Evolutionary conservation across 1,140 invertebrate genomes (phyloP).

Genomic region (Drosophila nebulosa): DNA sequence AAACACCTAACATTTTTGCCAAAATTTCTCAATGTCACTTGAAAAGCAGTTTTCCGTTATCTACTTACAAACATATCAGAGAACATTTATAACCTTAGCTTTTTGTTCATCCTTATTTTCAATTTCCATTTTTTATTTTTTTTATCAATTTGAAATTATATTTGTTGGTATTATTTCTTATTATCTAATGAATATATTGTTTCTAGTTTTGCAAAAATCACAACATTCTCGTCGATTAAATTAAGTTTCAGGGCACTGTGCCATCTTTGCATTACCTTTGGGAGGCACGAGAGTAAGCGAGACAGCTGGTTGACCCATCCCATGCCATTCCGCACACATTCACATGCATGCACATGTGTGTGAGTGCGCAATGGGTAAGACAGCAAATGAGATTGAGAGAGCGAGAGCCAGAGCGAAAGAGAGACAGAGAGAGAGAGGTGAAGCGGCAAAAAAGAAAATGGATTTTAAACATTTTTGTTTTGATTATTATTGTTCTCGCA

Average conservation of each 20-base stretch:
- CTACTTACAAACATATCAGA: too few relatives aligned
- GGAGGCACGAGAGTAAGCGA: conserved; percentile 59
- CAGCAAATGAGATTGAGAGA: conserved; percentile 58
- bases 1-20: too few relatives aligned
- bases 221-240: neutral
- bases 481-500: conserved; percentile 74
- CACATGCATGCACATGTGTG: neutral
- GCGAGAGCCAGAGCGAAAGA: conserved; percentile 61
- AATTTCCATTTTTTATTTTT: too few relatives aligned
- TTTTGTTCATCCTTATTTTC: too few relatives aligned
- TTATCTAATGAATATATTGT: too few relatives aligned
- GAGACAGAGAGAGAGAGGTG: conserved; percentile 45
- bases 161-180: too few relatives aligned
- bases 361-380: conserved; percentile 38
- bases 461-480: conserved; percentile 79
- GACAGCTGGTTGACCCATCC: conserved; percentile 61
- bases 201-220: neutral
- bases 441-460: conserved; percentile 70
- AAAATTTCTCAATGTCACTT: too few relatives aligned
- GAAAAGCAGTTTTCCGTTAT: too few relatives aligned
- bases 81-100: too few relatives aligned
- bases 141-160: too few relatives aligned
- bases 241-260: neutral
- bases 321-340: neutral
- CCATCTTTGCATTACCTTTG: conserved; percentile 43